Evolutionary conservation across 2,888 invertebrate species (phyloP), one percentile per base, ranked within the genome.

Genomic region (Heliconius ethilla): DNA sequence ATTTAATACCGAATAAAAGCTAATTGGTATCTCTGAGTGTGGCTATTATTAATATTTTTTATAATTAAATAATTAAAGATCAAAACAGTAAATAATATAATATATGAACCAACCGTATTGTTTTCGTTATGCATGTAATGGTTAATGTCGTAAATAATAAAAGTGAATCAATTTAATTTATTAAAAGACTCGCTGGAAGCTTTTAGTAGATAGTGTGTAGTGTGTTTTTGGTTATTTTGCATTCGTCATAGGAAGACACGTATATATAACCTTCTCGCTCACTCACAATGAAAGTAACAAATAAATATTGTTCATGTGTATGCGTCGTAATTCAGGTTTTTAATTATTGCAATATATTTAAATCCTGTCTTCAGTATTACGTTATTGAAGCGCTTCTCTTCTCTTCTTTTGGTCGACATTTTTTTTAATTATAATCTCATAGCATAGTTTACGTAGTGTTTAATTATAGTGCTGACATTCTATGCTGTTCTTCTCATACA

Each of bases 141-240:
- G 6, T 9, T n/a, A 59, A n/a, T n/a, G n/a, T 62, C n/a, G 5
- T 63, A 27, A 63, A 10, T 15, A 15, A 63, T 63, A 27, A 63
- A 27, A 63, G 15, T 15, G 27, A 27, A 63, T 7, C n/a, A n/a
- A 51, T 51, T 62, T 2, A 37, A n/a, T 11, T 37, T 83, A 82
- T 84, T 84, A 84, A 83, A 55, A 55, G n/a, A 59, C 84, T 84
- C 84, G 85, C 83, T 85, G 75, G 85, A 85, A 84, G 89, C 88
- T 90, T 89, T 83, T 45, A 27, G 62, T 90, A 91, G 90, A 90
- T 89, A 89, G 89, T 88, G 85, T 84, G 83, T 84, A 70, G 80
- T 37, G 6, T 13, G 22, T 40, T 11, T 67, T 25, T 63, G 22
- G 15, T 74, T 62, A 18, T 45, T 55, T 66, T 11, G 13, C 51